Evolutionary conservation across 2,888 invertebrate species (phyloP), one percentile per base, ranked within the genome.

Genomic region (Eupelmus urozonus): DNA sequence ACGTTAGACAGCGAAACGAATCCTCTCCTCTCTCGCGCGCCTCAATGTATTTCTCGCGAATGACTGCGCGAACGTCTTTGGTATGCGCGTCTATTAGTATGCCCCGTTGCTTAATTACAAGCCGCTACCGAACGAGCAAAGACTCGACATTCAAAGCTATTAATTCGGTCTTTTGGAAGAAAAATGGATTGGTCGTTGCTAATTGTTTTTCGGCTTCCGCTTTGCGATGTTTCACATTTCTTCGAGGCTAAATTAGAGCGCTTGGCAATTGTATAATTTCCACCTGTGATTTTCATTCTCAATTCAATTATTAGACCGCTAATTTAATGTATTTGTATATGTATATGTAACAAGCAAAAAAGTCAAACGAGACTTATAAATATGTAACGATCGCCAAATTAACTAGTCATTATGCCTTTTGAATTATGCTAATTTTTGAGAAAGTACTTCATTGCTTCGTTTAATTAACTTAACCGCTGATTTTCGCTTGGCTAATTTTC

Each of bases 1-100:
- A 88, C 88, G 87, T 88, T 87, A 88, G 85, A 76, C 79, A 79
- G 80, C 78, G 34, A 27, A 53, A 23, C 40, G 40, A 55, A 23
- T 40, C 53, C 18, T 27, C 69, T 42, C 69, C 60, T 55, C 55
- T 55, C 55, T 55, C 55, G 7, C 57, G 29, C 34, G 16, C 34
- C n/a, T 9, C 1, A 23, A n/a, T 7, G 60, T 7, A 9, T 18
- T 18, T 51, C 51, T 18, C 5, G n/a, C 60, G 60, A 42, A 40
- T 40, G 51, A 7, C 62, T 62, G 34, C 57, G 74, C 13, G 45
- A 57, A 27, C 40, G 51, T 51, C 53, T 69, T 69, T 49, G 71
- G 71, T 71, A 71, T 71, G 71, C 71, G 59, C 59, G 60, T 69
- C 69, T 69, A 69, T 55, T 69, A 69, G 69, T 55, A 55, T 55